phyloP scores from a whole-genome alignment of 1,140 invertebrate genomes.

The Reticulitermes speratus region DNA sequence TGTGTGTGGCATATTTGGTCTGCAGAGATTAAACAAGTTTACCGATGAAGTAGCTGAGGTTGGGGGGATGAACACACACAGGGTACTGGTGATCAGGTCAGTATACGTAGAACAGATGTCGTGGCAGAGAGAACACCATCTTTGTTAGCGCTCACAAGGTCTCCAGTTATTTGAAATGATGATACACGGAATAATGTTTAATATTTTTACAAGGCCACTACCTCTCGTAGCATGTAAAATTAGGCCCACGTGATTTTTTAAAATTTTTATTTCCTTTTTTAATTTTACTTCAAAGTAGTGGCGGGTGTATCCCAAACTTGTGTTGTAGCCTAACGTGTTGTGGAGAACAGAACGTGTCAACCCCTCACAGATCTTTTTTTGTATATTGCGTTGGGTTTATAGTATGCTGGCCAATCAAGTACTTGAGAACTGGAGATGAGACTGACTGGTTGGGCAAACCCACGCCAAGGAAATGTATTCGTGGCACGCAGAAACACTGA shows the following conservation, averaged over 20 bases:
- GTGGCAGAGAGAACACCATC: background rate
- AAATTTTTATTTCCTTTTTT: background rate
- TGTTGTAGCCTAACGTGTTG: background rate
- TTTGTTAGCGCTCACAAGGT: background rate
- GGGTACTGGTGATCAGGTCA: background rate
- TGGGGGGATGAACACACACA: background rate
- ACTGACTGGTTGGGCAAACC: background rate
- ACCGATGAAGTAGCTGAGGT: background rate
- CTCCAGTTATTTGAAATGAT: background rate
- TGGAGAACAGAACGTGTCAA: background rate
- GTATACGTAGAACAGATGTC: background rate
- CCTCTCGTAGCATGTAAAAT: background rate
- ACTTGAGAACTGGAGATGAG: background rate
- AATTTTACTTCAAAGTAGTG: background rate
- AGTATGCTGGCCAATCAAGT: conserved; percentile 17
- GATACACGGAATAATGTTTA: background rate
- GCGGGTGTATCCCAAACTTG: background rate
- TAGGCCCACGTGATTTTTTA: background rate
- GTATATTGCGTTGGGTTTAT: conserved; percentile 7
- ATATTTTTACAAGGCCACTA: background rate
- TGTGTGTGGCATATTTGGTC: background rate
- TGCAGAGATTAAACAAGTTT: background rate
- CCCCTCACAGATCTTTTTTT: background rate
- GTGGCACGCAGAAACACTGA: conserved; percentile 21
- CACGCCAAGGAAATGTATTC: conserved; percentile 25